These are phyloP conservation scores for Neopelma chrysocephalum DNA, from an alignment of 2,797 vertebrate species.

Conservation along the genomic window DNA sequence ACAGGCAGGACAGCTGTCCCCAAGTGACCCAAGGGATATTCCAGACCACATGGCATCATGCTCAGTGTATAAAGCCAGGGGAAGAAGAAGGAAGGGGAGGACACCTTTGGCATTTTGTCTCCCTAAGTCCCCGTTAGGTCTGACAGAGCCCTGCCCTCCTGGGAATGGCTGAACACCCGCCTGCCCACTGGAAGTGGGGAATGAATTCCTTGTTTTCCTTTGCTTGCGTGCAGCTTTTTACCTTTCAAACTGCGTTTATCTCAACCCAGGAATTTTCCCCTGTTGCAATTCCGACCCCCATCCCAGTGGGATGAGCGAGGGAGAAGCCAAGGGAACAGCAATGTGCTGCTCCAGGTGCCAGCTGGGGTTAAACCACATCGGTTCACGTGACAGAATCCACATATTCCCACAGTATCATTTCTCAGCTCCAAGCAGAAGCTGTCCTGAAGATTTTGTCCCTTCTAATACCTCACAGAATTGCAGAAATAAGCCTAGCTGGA, in stretches of 20 bases:
- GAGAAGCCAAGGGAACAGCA: rapidly evolving
- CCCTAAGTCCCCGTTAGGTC: rapidly evolving
- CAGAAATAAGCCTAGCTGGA: not conserved
- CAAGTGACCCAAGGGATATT: not conserved
- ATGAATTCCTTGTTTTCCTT: not conserved
- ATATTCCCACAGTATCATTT: not conserved
- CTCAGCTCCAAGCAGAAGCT: not conserved
- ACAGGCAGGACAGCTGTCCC: not conserved
- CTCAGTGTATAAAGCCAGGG: not conserved
- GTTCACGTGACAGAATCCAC: not conserved
- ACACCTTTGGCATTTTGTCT: not conserved
- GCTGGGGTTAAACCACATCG: not conserved
- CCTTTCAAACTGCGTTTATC: not conserved
- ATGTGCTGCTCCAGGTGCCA: not conserved
- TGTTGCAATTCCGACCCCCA: not conserved
- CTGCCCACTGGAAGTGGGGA: not conserved
- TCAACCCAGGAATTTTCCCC: not conserved
- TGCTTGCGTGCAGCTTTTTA: not conserved
- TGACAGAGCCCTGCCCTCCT: not conserved
- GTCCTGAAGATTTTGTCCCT: not conserved
- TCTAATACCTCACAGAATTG: not conserved
- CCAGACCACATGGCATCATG: rapidly evolving
- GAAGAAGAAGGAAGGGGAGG: not conserved
- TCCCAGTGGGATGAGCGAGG: rapidly evolving
- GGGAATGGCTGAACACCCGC: not conserved